Conservation (phyloP, 1,140 invertebrate species). For the Vanessa tameamea region DNA sequence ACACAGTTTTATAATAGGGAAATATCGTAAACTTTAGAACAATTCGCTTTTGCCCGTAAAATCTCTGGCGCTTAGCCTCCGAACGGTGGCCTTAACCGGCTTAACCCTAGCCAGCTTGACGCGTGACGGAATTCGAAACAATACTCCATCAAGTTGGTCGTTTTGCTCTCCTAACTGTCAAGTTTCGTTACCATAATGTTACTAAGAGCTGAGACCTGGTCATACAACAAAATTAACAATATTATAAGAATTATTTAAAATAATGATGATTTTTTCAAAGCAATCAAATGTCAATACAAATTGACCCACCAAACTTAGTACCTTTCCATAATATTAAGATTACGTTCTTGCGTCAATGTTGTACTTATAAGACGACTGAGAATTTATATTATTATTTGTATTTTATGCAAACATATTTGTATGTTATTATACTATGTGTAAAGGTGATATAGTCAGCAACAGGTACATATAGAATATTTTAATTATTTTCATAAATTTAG, state of each 20-base stretch:
- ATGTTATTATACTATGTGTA: too few relatives aligned
- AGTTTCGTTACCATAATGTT: constrained; percentile 7
- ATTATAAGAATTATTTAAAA: neutral
- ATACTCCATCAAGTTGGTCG: constrained; percentile 55
- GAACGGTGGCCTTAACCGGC: constrained; percentile 53
- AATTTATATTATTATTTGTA: too few relatives aligned
- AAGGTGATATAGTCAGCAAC: too few relatives aligned
- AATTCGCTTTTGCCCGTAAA: constrained; percentile 4
- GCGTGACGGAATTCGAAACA: constrained; percentile 73
- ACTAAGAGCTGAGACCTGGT: neutral
- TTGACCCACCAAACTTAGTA: too few relatives aligned
- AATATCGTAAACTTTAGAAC: neutral
- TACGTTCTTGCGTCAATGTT: too few relatives aligned
- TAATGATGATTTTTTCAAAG: too few relatives aligned
- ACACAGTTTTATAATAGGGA: neutral
- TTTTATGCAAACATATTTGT: too few relatives aligned
- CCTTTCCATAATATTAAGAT: too few relatives aligned
- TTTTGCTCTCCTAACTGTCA: constrained; percentile 35
- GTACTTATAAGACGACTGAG: too few relatives aligned
- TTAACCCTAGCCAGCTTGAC: constrained; percentile 46
- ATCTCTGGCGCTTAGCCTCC: neutral
- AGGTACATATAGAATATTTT: too few relatives aligned
- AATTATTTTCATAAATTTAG: too few relatives aligned
- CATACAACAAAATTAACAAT: neutral
- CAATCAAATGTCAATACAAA: too few relatives aligned